Evolutionary conservation across 2,888 invertebrate species (phyloP).

Genomic region (Allolobophora icterica): DNA sequence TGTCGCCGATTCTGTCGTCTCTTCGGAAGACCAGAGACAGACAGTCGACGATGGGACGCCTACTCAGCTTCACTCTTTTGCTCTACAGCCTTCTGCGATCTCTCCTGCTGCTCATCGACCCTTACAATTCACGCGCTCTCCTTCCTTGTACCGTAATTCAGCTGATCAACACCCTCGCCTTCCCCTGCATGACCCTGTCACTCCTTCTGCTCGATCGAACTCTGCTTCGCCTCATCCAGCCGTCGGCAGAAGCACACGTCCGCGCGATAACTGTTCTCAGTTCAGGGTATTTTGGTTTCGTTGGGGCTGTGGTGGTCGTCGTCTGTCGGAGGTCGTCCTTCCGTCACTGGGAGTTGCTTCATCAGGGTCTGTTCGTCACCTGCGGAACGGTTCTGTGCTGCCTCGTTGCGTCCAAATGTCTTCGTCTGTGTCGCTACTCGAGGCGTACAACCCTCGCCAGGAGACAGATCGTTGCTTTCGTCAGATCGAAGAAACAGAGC

Average conservation of each 20-base stretch:
- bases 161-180: background rate
- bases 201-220: background rate
- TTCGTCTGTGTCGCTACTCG: background rate
- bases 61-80: too few relatives aligned
- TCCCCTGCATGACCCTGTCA: background rate
- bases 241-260: background rate
- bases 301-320: background rate
- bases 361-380: constrained; percentile 2
- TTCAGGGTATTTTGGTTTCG: background rate
- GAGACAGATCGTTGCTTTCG: background rate
- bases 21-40: background rate
- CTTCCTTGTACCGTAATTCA: background rate
- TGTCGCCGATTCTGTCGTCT: background rate
- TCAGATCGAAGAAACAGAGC: background rate
- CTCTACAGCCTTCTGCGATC: background rate
- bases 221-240: background rate
- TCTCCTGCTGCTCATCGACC: background rate
- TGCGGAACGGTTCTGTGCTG: background rate
- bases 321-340: background rate
- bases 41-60: background rate
- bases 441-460: background rate
- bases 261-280: background rate
- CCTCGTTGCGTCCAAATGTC: background rate
- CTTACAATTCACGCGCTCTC: background rate
- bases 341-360: background rate